These are phyloP conservation scores for Caretta caretta DNA, from an alignment of 2,113 vertebrate species.

Conservation along the genomic window DNA sequence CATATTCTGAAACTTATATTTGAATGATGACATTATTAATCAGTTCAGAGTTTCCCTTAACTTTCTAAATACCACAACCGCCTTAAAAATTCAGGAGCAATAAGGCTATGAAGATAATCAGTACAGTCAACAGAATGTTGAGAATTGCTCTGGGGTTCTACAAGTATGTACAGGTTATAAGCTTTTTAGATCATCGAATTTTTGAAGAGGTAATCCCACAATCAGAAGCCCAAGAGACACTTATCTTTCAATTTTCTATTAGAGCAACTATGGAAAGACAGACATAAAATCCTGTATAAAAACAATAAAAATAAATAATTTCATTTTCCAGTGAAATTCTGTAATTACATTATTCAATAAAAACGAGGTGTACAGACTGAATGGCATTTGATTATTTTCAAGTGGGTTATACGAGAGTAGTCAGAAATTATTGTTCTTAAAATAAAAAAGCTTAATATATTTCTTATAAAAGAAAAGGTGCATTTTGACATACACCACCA, in stretches of 20 bases:
- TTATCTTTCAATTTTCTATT: not conserved
- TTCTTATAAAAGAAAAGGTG: not conserved
- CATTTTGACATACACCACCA: not conserved
- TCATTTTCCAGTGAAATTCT: not conserved
- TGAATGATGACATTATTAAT: not conserved
- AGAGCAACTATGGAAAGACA: not conserved
- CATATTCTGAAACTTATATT: not conserved
- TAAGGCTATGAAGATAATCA: not conserved
- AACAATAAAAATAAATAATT: not conserved
- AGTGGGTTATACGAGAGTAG: not conserved
- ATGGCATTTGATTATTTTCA: not conserved
- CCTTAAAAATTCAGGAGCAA: not conserved
- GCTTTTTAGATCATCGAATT: not conserved
- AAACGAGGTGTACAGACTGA: not conserved
- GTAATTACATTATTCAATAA: not conserved
- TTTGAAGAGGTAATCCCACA: not conserved
- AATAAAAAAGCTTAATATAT: not conserved
- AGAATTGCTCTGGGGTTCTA: not conserved
- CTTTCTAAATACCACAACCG: fast-evolving
- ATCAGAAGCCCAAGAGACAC: fast-evolving
- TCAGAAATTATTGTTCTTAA: not conserved
- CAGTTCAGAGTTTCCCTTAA: not conserved
- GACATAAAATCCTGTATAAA: not conserved
- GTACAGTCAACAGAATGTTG: not conserved
- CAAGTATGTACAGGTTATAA: not conserved